Conservation (phyloP, 2,888 invertebrate species). For the Scaptomyza flava region DNA sequence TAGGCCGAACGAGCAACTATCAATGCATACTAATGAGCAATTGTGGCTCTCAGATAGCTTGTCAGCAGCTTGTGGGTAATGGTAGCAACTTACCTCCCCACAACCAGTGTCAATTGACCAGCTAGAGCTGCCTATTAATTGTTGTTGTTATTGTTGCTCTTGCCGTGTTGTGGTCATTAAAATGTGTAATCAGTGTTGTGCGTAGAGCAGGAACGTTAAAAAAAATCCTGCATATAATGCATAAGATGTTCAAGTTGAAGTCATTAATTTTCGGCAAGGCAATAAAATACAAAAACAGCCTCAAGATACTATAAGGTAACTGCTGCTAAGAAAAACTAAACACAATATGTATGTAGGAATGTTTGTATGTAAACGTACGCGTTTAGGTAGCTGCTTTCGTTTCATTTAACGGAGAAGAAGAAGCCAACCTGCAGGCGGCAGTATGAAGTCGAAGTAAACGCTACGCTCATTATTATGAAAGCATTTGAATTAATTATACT, state of each 20-base stretch:
- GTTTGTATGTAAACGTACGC: conserved; percentile 20
- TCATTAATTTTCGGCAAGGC: conserved; percentile 19
- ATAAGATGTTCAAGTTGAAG: conserved; percentile 19
- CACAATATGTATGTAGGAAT: conserved; percentile 13
- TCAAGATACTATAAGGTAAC: conserved; percentile 8
- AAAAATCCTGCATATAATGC: conserved; percentile 18
- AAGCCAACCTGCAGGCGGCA: conserved; percentile 4
- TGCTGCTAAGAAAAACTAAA: conserved; percentile 5
- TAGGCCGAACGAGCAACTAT: conserved; percentile 33
- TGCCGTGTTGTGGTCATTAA: conserved; percentile 22
- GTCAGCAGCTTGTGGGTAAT: conserved; percentile 13
- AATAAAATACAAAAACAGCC: neutral
- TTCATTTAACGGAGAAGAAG: conserved; percentile 11
- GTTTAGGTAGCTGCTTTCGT: conserved; percentile 34
- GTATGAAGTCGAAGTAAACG: conserved; percentile 6
- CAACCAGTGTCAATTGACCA: too few species aligned
- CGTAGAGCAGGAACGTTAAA: neutral
- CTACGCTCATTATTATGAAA: conserved; percentile 45
- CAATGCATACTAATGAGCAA: conserved; percentile 51
- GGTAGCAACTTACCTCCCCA: too few species aligned
- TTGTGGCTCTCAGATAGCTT: neutral
- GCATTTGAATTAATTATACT: conserved; percentile 78
- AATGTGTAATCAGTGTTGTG: conserved; percentile 26
- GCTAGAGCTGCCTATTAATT: conserved; percentile 14
- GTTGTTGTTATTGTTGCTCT: neutral